Conservation (phyloP, 2,113 vertebrate species). For the Serilophus lunatus region DNA sequence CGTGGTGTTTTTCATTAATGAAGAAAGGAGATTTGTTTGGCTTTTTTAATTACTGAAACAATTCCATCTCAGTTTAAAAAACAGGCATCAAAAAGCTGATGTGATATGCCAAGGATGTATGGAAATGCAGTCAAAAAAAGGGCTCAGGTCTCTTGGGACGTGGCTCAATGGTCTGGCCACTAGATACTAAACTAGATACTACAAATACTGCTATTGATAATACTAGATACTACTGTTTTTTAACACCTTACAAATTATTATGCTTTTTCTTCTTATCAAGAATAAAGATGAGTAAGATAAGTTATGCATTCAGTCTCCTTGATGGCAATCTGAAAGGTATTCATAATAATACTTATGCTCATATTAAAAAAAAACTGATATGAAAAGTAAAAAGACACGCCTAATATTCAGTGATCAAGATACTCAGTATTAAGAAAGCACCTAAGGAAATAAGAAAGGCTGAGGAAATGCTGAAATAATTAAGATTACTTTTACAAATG, state of each 20-base stretch:
- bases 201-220: background rate
- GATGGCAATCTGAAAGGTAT: background rate
- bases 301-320: background rate
- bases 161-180: background rate
- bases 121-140: background rate
- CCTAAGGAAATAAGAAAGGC: background rate
- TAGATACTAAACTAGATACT: background rate
- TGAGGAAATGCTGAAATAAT: background rate
- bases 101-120: background rate
- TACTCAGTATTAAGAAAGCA: background rate
- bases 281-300: background rate
- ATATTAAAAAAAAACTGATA: background rate
- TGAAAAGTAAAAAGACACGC: background rate
- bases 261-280: background rate
- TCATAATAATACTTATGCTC: background rate
- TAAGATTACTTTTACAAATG: background rate
- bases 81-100: background rate
- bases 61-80: background rate
- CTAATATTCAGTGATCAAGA: background rate
- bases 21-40: background rate
- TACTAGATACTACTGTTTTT: background rate
- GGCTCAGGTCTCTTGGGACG: background rate
- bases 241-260: background rate
- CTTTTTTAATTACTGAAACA: background rate
- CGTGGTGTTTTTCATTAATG: background rate